Evolutionary conservation across 2,888 invertebrate species (phyloP).

Genomic region (Melipona beecheii): DNA sequence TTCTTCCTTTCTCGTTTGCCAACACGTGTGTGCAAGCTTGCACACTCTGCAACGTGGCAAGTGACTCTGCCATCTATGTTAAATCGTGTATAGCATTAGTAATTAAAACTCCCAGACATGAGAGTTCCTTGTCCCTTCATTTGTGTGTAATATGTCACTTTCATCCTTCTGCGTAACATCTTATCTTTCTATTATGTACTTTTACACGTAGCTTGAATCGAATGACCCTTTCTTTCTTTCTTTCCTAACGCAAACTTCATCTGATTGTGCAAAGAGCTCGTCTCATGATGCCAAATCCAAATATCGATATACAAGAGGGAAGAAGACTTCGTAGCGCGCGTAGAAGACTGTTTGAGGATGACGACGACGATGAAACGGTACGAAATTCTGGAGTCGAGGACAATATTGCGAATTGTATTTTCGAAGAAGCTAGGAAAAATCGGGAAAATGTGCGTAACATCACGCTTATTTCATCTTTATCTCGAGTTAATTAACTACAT

Average conservation of each 20-base stretch:
- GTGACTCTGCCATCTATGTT: slow-evolving; percentile 31
- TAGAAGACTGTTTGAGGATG: slow-evolving; percentile 83
- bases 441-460: slow-evolving; percentile 71
- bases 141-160: neutral
- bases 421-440: slow-evolving; percentile 72
- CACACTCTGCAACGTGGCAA: slow-evolving; percentile 3
- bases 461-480: too few relatives aligned
- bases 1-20: slow-evolving; percentile 42
- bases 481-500: neutral
- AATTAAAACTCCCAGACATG: slow-evolving; percentile 10
- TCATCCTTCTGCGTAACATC: neutral
- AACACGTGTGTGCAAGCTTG: slow-evolving; percentile 18
- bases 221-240: neutral
- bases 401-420: slow-evolving; percentile 71
- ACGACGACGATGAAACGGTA: slow-evolving; percentile 72
- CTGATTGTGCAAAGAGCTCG: slow-evolving; percentile 74
- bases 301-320: slow-evolving; percentile 71
- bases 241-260: neutral
- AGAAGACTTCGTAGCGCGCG: slow-evolving; percentile 77
- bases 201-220: neutral
- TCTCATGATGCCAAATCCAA: slow-evolving; percentile 78
- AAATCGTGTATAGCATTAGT: slow-evolving; percentile 18
- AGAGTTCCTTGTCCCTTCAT: neutral
- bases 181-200: neutral
- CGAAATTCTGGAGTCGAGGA: slow-evolving; percentile 63